Conservation (phyloP, 2,797 vertebrate genomes). For the Characodon lateralis region DNA sequence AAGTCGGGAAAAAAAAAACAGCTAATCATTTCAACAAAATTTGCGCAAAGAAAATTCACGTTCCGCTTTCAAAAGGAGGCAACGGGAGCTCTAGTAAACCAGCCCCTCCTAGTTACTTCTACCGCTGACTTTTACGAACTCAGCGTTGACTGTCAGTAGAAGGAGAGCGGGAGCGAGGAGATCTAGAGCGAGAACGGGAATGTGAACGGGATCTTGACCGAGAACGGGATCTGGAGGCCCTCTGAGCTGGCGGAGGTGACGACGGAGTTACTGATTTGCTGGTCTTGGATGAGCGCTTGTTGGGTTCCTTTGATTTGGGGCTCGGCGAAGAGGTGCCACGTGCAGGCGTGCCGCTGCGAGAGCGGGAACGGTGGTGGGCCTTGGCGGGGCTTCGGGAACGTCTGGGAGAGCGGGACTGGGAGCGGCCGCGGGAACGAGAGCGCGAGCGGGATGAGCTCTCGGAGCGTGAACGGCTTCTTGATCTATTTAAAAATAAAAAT, state of each 20-base stretch:
- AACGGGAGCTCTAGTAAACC: not conserved
- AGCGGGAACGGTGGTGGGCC: slow-evolving; percentile 77
- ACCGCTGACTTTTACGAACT: slow-evolving; percentile 36
- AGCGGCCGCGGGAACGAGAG: slow-evolving; percentile 82
- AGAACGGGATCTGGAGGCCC: slow-evolving; percentile 77
- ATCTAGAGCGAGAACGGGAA: slow-evolving; percentile 66
- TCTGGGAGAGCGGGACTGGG: slow-evolving; percentile 76
- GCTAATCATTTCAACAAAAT: not conserved
- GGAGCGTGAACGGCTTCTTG: slow-evolving; percentile 89
- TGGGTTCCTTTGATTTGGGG: slow-evolving; percentile 76
- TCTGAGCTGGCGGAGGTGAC: slow-evolving; percentile 60
- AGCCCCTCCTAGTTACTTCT: slow-evolving; percentile 17
- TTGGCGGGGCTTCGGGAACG: slow-evolving; percentile 73
- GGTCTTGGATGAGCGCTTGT: slow-evolving; percentile 76
- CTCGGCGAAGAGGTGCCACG: slow-evolving; percentile 62
- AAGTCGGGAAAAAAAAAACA: not conserved
- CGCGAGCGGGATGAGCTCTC: slow-evolving; percentile 91
- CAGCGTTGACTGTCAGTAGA: slow-evolving; percentile 93
- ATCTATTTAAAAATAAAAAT: slow-evolving; percentile 52
- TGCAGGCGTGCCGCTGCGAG: slow-evolving; percentile 82
- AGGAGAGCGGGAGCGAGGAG: slow-evolving; percentile 82
- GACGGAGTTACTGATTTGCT: slow-evolving; percentile 68
- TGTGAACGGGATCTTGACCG: slow-evolving; percentile 55
- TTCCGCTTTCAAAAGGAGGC: slow-evolving; percentile 14
- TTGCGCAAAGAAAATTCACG: not conserved